Base-by-base conservation (phyloP, 2,797 vertebrate genomes). In the Enteromius anoplus region DNA sequence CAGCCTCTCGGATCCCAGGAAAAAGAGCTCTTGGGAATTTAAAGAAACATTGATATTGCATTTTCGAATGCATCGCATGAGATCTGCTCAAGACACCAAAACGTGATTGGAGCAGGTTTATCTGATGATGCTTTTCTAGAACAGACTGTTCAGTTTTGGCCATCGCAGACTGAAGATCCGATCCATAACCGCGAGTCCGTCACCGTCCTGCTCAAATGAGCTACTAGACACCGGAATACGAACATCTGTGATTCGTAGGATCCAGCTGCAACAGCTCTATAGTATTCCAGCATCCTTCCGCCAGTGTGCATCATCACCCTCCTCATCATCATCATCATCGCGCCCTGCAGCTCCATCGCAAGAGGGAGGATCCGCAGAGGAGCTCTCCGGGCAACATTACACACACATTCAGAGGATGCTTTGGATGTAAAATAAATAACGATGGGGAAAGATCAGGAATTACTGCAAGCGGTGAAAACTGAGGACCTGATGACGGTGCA, bases 381-480 rank as follows among this genome's bases (percentile, higher is more conserved):
- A 87, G 91, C 88, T 86, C 81, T 62, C 82, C 71, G 77, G 80
- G 82, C 75, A 83, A 80, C 77, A 86, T 68, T 75, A 51, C 51
- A 77, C 80, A 42, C 64, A 47, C 83, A 47, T 80, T 73, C 91
- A 88, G 93, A 95, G 78, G 89, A 89, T 94, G 94, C 92, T 94
- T 91, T 90, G 90, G 93, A 92, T 93, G 90, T 95, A 92, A 91
- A 87, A 86, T 45, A 83, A 86, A 89, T 85, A 89, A 96, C 93
- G 94, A 98, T 98, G 97, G 97, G 97, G 94, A 98, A 98, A 94
- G 97, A 99, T 94, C 97, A 98, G 94, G 97, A 99, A 94, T 95
- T 99, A 94, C 96, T 98, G 92, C 97, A 98, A 95, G 97, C 97
- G 90, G 97, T 99, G 90, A 99, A 99, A 94, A 97, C 96, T 93